Conservation (phyloP, 2,797 vertebrate species). For the Hozukius guyotensis region DNA sequence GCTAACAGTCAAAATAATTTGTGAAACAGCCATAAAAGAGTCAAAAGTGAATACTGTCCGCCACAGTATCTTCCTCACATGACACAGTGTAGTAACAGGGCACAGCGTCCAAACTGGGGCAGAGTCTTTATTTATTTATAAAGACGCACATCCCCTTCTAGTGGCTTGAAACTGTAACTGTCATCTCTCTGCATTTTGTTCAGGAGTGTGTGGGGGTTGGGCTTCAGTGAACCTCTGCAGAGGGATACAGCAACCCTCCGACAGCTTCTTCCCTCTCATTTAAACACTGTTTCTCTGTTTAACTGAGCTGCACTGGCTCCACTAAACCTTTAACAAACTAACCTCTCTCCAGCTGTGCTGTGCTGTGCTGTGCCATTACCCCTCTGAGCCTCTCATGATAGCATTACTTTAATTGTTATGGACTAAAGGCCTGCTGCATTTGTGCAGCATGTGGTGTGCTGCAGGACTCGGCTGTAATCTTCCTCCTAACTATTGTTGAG, state of each 20-base stretch:
- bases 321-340: conserved; percentile 55
- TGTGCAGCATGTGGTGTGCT: conserved; percentile 54
- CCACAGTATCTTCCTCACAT: conserved; percentile 2
- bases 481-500: conserved; percentile 67
- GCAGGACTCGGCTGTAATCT: conserved; percentile 67
- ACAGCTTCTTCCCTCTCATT: conserved; percentile 36
- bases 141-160: conserved; percentile 77
- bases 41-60: background rate
- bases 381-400: conserved; percentile 70
- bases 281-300: conserved; percentile 28
- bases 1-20: background rate
- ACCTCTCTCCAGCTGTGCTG: conserved; percentile 72
- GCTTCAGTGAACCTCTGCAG: conserved; percentile 52
- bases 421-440: conserved; percentile 60
- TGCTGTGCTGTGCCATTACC: conserved; percentile 72
- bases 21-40: background rate
- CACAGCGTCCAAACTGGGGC: conserved; percentile 67
- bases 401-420: conserved; percentile 82
- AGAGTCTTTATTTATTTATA: conserved; percentile 76
- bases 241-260: conserved; percentile 34
- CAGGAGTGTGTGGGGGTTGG: conserved; percentile 48
- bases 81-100: conserved; percentile 24
- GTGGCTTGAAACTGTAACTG: conserved; percentile 75
- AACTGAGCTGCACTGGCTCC: conserved; percentile 7
- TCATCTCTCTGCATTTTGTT: conserved; percentile 57